Percentiles rank a stretch among this genome's conserved stretches.
Evolutionary conservation across 2,113 vertebrate genomes (phyloP).

Genomic region (Limnothrissa miodon): DNA sequence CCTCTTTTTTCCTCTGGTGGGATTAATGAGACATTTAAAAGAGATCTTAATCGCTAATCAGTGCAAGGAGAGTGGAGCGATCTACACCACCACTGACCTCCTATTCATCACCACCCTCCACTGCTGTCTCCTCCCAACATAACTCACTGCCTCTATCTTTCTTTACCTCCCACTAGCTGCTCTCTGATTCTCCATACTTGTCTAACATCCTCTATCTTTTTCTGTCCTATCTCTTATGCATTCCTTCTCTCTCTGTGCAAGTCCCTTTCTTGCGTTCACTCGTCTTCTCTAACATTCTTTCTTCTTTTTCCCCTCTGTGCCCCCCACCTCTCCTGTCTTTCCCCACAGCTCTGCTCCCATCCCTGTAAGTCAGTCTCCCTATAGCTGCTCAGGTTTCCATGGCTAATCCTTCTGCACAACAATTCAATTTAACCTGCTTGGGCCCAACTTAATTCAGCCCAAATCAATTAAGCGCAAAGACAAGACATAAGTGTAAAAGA

Average conservation of each 20-base stretch:
- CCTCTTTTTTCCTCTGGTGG: not conserved
- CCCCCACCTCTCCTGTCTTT: not conserved
- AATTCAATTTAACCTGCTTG: not conserved
- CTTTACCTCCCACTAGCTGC: not conserved
- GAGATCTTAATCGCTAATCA: not conserved
- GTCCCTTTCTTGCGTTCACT: not conserved
- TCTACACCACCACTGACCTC: not conserved
- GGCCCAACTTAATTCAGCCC: not conserved
- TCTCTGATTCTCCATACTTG: too few relatives aligned
- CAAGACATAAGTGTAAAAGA: not conserved
- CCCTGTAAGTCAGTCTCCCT: not conserved
- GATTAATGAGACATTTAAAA: constrained; percentile 1
- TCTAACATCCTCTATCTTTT: not conserved
- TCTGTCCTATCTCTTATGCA: not conserved
- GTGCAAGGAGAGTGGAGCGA: not conserved
- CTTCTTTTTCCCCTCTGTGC: not conserved
- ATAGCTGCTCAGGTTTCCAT: not conserved
- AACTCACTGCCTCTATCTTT: not conserved
- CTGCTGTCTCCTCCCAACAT: not conserved
- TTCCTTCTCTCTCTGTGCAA: not conserved
- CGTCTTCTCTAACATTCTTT: not conserved
- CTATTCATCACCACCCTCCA: not conserved
- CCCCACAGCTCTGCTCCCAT: not conserved
- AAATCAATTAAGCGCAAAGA: not conserved
- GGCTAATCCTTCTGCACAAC: not conserved